Conservation (phyloP, 2,888 invertebrate species). For the Chironomus tentans region DNA sequence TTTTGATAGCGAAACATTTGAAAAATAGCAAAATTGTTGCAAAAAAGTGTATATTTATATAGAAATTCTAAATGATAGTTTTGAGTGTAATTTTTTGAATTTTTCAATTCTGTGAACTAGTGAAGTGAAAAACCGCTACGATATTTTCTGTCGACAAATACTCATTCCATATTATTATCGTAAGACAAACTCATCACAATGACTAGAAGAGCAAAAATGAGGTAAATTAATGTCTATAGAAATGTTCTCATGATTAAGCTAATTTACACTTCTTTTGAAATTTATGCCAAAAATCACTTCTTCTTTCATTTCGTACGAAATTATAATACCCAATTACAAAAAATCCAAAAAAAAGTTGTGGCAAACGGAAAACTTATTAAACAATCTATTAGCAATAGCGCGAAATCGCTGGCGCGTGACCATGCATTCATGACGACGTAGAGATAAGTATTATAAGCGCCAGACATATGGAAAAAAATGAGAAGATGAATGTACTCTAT, state of each 20-base stretch:
- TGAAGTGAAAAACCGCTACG: not conserved
- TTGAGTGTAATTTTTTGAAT: not conserved
- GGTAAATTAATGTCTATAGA: not conserved
- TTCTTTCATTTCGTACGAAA: too few species aligned
- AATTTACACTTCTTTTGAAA: too few species aligned
- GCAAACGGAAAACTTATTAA: slow-evolving; percentile 9
- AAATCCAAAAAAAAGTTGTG: not conserved
- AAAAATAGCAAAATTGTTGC: slow-evolving; percentile 14
- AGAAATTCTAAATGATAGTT: not conserved
- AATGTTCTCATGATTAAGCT: not conserved
- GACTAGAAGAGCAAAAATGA: not conserved
- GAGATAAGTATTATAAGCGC: not conserved
- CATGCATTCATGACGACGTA: slow-evolving; percentile 2
- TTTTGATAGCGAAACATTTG: slow-evolving; percentile 7
- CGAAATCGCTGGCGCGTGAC: slow-evolving; percentile 1
- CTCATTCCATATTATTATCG: not conserved
- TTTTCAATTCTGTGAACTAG: not conserved
- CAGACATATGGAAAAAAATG: not conserved
- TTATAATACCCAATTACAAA: too few species aligned
- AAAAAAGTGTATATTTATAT: not conserved
- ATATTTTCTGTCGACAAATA: not conserved
- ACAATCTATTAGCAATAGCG: slow-evolving; percentile 9
- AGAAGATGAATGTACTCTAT: not conserved
- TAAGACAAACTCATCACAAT: not conserved
- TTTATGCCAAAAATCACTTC: too few species aligned